phyloP scores from a whole-genome alignment of 2,113 vertebrate genomes.

The Oncorhynchus kisutch region DNA sequence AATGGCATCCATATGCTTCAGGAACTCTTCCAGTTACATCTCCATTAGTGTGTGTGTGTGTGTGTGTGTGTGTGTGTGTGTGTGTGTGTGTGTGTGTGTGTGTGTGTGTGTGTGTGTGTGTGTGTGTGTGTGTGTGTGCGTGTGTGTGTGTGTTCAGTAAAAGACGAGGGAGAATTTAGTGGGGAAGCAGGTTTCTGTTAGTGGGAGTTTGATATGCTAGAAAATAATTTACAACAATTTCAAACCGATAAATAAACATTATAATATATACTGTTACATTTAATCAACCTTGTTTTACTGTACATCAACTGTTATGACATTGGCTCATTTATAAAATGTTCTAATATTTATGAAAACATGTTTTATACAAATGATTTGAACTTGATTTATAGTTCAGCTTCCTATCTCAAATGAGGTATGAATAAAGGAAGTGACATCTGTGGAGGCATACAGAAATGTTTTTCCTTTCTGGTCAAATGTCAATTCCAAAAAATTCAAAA shows the following conservation, averaged over 20 bases:
- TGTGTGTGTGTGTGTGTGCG: conserved; percentile 19
- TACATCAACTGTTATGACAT: conserved; percentile 29
- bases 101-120: conserved; percentile 26
- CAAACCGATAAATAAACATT: conserved; percentile 29
- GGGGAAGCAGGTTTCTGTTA: conserved; percentile 24
- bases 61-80: conserved; percentile 15
- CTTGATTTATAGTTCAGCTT: conserved; percentile 56
- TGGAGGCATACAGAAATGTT: conserved; percentile 48
- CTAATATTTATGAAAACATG: conserved; percentile 30
- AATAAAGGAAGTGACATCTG: conserved; percentile 68
- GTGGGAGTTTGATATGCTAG: conserved; percentile 26
- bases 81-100: conserved; percentile 24
- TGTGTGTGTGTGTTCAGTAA: conserved; percentile 18
- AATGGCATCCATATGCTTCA: conserved; percentile 95
- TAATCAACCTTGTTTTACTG: conserved; percentile 27
- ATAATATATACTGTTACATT: conserved; percentile 21
- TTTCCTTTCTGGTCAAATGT: conserved; percentile 66
- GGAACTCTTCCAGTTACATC: conserved; percentile 76
- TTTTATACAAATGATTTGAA: conserved; percentile 42
- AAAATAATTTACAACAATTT: conserved; percentile 35
- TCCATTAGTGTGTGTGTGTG: conserved; percentile 60
- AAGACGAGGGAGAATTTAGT: conserved; percentile 19
- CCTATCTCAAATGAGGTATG: conserved; percentile 48
- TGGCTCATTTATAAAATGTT: conserved; percentile 32
- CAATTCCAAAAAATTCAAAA: conserved; percentile 60